Conservation (phyloP, 2,113 vertebrate species). For the Myiozetetes cayanensis region DNA sequence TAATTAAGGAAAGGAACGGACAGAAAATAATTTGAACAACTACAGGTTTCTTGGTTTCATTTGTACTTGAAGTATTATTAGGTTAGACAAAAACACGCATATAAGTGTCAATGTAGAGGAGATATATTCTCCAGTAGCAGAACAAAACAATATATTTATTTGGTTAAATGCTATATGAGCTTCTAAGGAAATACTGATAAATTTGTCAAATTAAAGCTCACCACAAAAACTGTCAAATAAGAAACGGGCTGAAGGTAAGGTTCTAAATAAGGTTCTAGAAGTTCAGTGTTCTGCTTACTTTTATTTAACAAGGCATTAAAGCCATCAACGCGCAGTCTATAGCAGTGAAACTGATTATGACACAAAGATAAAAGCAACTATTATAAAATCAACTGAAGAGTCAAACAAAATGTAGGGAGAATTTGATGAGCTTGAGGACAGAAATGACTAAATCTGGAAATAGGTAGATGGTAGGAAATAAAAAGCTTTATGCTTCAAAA, state of each 20-base stretch:
- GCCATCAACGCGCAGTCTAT: neutral
- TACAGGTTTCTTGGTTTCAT: neutral
- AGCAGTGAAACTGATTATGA: neutral
- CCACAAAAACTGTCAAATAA: neutral
- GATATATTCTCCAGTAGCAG: neutral
- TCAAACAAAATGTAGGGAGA: neutral
- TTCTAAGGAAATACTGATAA: neutral
- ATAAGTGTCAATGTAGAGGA: neutral
- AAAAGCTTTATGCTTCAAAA: neutral
- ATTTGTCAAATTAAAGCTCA: neutral
- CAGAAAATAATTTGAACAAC: neutral
- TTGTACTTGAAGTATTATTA: neutral
- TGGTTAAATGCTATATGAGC: neutral
- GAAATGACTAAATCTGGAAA: neutral
- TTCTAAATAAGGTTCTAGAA: neutral
- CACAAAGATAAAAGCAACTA: neutral
- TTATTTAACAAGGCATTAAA: neutral
- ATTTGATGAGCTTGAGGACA: neutral
- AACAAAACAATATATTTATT: neutral
- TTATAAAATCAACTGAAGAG: neutral
- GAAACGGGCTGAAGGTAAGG: neutral
- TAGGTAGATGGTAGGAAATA: neutral
- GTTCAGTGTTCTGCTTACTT: neutral
- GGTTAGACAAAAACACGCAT: neutral
- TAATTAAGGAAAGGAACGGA: neutral